Evolutionary conservation across 1,140 invertebrate species (phyloP), one percentile per base, ranked within the genome.

Genomic region (Archivesica marissinica): DNA sequence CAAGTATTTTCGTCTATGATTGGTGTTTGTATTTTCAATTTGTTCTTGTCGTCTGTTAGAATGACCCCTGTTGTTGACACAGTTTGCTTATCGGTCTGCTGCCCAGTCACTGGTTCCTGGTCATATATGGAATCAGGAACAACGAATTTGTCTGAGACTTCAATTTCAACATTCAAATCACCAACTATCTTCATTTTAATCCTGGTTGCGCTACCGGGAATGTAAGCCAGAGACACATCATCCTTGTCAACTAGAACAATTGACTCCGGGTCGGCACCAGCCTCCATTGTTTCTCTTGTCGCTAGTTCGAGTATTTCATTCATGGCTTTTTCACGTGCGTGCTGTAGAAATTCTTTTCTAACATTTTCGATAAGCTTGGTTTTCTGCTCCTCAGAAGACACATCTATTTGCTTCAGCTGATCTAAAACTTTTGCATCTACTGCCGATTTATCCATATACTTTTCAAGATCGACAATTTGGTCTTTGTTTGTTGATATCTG

Each of bases 401-500:
- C 20, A 17, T 23, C 39, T 7, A 13, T 9, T 39, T n/a, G 23
- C 20, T 38, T 68, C 38, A n/a, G 54, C 20, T 50, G 33, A 33
- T 41, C 41, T 1, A 35, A 20, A 39, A 61, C 41, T 44, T 20
- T 38, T 54, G n/a, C 41, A 13, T 87, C 61, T 35, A 87, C 86
- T 38, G 59, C 74, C 0, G 81, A 47, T 25, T 77, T 59, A 35
- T 89, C 72, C 0, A 89, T 23, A 11, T 80, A 76, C 11, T 89
- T 81, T 25, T 81, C 54, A 20, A 92, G 44, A 56, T 84, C 87
- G 0, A 89, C 86, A 9, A 92, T 86, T 2, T 74, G 79, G 44
- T 93, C 92, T 52, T 90, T 64, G 50, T 39, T 87, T 7, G 88
- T 88, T 28, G 89, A 88, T 2, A 93, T 87, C 77, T 93, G 90